Evolutionary conservation across 2,797 vertebrate genomes (phyloP).

Genomic region (Phaenicophaeus curvirostris): DNA sequence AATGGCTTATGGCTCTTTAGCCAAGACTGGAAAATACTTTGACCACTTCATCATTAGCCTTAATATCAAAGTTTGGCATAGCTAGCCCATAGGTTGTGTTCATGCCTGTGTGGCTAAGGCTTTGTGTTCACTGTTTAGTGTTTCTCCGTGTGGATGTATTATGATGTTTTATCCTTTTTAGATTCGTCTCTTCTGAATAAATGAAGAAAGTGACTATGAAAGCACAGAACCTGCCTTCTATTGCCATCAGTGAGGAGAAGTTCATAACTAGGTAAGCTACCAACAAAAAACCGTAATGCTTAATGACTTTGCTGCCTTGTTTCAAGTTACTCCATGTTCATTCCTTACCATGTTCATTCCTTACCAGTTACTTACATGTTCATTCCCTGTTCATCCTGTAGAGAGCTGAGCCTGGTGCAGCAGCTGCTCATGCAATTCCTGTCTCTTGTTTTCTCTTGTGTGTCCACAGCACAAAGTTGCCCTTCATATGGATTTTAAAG

Average conservation of each 20-base stretch:
- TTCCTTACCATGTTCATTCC: background rate
- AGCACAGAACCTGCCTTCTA: constrained; percentile 45
- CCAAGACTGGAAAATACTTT: background rate
- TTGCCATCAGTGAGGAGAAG: constrained; percentile 71
- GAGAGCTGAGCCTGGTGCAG: background rate
- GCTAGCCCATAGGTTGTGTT: background rate
- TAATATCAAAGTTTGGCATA: background rate
- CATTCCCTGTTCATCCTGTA: too few relatives aligned
- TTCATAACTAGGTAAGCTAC: constrained; percentile 74
- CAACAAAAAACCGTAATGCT: background rate
- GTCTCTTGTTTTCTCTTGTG: background rate
- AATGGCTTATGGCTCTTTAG: background rate
- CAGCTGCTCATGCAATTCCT: background rate
- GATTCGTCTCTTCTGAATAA: constrained; percentile 23
- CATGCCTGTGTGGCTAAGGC: background rate
- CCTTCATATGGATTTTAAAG: background rate
- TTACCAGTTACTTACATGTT: too few relatives aligned
- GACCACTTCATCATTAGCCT: too few relatives aligned
- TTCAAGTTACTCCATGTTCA: background rate
- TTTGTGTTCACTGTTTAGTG: background rate
- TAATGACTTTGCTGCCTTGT: background rate
- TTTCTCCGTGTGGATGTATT: background rate
- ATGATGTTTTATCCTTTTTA: background rate
- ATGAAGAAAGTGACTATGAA: constrained; percentile 61
- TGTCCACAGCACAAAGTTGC: background rate